Evolutionary conservation across 1,140 invertebrate species (phyloP), one percentile per base, ranked within the genome.

Genomic region (Drosophila elegans): DNA sequence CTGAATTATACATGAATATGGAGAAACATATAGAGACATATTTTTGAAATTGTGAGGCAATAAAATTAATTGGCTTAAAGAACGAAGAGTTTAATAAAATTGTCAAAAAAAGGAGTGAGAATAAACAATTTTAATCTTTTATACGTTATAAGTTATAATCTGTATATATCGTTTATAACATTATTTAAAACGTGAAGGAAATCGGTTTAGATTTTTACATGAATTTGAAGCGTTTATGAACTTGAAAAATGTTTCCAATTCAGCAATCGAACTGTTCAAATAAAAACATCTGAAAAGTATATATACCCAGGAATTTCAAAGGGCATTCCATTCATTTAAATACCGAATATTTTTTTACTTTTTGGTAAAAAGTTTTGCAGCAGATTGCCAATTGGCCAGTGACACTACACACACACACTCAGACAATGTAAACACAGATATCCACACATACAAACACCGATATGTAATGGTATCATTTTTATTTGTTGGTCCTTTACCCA

Each of bases 371-470:
- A 62, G 27, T 45, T 61, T 34, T 60, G 57, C 53, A 86, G 56
- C 83, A 82, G 69, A 88, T 78, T 88, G 63, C 46, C 69, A 64
- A 63, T 68, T 59, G 74, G 74, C 53, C 55, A 60, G 49, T 27
- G 48, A 57, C 45, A 52, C 55, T 29, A 7, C 12, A 57, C n/a
- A 53, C n/a, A 53, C 39, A 13, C 66, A 77, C 21, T 51, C 27
- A 12, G 21, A 45, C 12, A 74, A 27, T 34, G 25, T 32, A 51
- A 42, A 60, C 11, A 48, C 16, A 49, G 38, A 45, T 52, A 56
- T 36, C n/a, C 36, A 57, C 12, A 52, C 48, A 45, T 7, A 32
- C 56, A 41, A 16, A 62, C 38, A 16, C 34, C n/a, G n/a, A 7
- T 42, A 60, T 82, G 61, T 41, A 78, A 49, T 77, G 64, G 48